Evolutionary conservation across 2,888 invertebrate species (phyloP), one percentile per base, ranked within the genome.

Genomic region (Drosophila dives): DNA sequence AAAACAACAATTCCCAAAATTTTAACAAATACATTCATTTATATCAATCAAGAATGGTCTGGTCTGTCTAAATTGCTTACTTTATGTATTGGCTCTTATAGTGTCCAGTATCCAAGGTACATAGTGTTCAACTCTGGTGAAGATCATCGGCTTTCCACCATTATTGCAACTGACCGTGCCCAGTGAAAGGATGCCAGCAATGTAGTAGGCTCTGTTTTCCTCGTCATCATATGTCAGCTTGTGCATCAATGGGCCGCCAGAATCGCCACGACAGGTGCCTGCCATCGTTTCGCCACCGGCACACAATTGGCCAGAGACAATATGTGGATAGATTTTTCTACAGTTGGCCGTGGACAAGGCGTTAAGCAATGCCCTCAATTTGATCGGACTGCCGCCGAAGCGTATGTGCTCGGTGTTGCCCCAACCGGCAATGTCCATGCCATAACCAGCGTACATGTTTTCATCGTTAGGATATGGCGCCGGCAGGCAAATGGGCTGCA

Each of bases 401-500:
- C 77, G 77, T 5, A 74, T 92, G 1, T 34, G 23, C 85, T 94
- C 95, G 1, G 95, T 95, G 78, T 93, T 94, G 11, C 95, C 95
- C 95, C 95, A 95, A 6, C 95, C 95, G 12, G 95, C 94, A 0
- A 95, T 95, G 38, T 91, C 92, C 66, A 95, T 88, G 17, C 92
- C 92, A 2, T 90, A 72, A 0, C 93, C 93, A 5, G 78, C 92
- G 70, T 92, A 94, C 3, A 77, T 81, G 68, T 92, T 89, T 1
- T 56, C 86, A n/a, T 88, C 75, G 1, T 92, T 75, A 0, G 71
- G 26, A 0, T 77, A 55, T 2, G 77, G 79, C 2, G 90, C 76
- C 1, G 95, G 95, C 34, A 95, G 85, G 83, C 95, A 95, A 58
- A 96, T 94, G 0, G 95, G 95, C 59, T 92, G 92, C n/a, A 95